A percentile compares a stretch with the other conserved stretches of the same genome.
phyloP scores from a whole-genome alignment of 2,888 invertebrate genomes.

The Hydraecia micacea region DNA sequence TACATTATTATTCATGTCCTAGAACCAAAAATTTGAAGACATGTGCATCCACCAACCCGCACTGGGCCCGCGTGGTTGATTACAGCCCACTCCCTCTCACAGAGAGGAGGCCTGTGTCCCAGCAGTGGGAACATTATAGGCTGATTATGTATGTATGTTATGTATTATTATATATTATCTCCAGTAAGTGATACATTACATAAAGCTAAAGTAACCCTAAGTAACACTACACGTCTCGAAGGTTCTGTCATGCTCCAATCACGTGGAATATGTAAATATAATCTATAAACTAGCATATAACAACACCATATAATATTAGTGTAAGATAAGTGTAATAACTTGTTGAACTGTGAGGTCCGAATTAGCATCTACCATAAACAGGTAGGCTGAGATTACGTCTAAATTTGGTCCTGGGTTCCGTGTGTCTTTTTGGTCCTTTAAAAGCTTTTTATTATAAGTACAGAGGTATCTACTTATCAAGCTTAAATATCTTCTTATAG shows the following conservation, averaged over 20 bases:
- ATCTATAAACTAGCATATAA: neutral
- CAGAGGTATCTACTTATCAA: too few relatives aligned
- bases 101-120: too few relatives aligned
- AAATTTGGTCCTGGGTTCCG: slow-evolving; percentile 24
- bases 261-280: slow-evolving; percentile 33
- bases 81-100: too few relatives aligned
- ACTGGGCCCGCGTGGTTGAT: too few relatives aligned
- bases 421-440: neutral
- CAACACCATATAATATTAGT: slow-evolving; percentile 10
- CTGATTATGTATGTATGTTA: too few relatives aligned
- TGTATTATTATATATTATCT: neutral
- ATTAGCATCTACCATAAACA: slow-evolving; percentile 17
- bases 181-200: slow-evolving; percentile 52
- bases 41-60: too few relatives aligned
- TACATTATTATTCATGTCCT: too few relatives aligned
- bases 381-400: neutral
- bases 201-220: slow-evolving; percentile 49
- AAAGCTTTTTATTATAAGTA: too few relatives aligned
- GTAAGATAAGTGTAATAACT: slow-evolving; percentile 32
- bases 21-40: too few relatives aligned
- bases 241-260: slow-evolving; percentile 36
- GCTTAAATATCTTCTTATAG: too few relatives aligned
- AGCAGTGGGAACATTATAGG: too few relatives aligned
- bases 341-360: slow-evolving; percentile 18
- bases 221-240: slow-evolving; percentile 53